These are phyloP conservation scores for Latrodectus hesperus DNA, from an alignment of 2,888 invertebrate species.

Conservation along the genomic window DNA sequence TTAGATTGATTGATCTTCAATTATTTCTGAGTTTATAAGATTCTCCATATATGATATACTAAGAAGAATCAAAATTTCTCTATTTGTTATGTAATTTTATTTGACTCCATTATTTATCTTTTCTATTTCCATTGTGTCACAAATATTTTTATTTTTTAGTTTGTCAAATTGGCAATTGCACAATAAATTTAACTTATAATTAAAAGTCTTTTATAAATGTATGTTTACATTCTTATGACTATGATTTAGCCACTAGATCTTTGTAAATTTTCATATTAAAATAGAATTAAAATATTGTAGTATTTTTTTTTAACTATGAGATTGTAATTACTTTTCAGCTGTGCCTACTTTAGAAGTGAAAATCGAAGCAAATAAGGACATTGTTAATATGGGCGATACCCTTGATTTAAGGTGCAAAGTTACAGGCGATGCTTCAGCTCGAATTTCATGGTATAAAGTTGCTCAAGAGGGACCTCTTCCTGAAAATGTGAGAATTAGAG, in stretches of 20 bases:
- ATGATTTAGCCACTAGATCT: background rate
- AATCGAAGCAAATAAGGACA: constrained; percentile 76
- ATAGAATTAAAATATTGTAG: background rate
- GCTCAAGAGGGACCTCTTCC: constrained; percentile 77
- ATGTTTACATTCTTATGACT: no score
- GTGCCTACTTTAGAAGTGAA: constrained; percentile 73
- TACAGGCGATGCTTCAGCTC: constrained; percentile 77
- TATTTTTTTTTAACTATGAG: background rate
- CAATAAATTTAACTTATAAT: no score
- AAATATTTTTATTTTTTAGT: no score
- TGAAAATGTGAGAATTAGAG: constrained; percentile 79
- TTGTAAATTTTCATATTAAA: background rate
- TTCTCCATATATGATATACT: no score
- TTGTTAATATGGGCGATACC: constrained; percentile 79
- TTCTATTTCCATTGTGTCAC: no score
- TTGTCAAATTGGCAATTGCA: no score
- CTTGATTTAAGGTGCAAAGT: constrained; percentile 82
- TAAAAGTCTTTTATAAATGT: no score
- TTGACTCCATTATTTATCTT: no score
- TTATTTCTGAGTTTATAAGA: no score
- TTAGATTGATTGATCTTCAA: no score
- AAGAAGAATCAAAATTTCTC: no score
- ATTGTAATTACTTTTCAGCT: constrained; percentile 36
- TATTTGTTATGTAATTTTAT: no score
- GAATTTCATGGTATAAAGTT: constrained; percentile 79